phyloP scores from a whole-genome alignment of 2,888 invertebrate species.

The Xylophagus ater region DNA sequence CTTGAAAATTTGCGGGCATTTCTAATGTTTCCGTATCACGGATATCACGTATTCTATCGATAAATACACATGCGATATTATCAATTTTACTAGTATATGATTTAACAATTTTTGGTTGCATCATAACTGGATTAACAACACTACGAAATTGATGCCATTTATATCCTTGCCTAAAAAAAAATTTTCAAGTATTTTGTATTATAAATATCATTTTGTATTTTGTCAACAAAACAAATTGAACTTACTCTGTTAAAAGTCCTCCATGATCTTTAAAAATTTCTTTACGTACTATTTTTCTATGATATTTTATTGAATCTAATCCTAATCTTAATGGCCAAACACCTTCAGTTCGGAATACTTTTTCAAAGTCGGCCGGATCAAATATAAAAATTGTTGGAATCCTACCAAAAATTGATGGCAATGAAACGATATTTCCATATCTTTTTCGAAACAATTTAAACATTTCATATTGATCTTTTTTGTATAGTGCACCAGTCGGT shows the following conservation, averaged over 20 bases:
- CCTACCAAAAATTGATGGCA: conserved; percentile 35
- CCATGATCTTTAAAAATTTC: conserved; percentile 33
- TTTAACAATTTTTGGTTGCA: conserved; percentile 29
- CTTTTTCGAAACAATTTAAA: conserved; percentile 22
- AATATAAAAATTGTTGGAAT: conserved; percentile 39
- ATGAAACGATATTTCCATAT: conserved; percentile 39
- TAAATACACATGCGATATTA: conserved; percentile 28
- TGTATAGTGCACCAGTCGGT: conserved; percentile 23
- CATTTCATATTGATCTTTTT: conserved; percentile 25
- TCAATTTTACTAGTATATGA: conserved; percentile 27
- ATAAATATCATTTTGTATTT: neutral
- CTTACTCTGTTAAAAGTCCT: conserved; percentile 30
- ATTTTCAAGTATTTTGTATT: neutral
- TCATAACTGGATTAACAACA: conserved; percentile 38
- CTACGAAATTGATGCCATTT: conserved; percentile 57
- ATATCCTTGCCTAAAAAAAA: conserved; percentile 45
- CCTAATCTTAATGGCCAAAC: conserved; percentile 40
- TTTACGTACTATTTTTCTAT: conserved; percentile 34
- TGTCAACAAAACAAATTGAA: neutral
- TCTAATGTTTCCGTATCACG: conserved; percentile 21
- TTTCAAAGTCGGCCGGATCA: conserved; percentile 42
- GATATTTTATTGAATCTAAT: conserved; percentile 37
- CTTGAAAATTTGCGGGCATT: conserved; percentile 36
- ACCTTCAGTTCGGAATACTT: conserved; percentile 40
- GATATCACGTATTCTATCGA: conserved; percentile 24